Evolutionary conservation across 1,140 invertebrate genomes (phyloP).

Genomic region (Cherax destructor): DNA sequence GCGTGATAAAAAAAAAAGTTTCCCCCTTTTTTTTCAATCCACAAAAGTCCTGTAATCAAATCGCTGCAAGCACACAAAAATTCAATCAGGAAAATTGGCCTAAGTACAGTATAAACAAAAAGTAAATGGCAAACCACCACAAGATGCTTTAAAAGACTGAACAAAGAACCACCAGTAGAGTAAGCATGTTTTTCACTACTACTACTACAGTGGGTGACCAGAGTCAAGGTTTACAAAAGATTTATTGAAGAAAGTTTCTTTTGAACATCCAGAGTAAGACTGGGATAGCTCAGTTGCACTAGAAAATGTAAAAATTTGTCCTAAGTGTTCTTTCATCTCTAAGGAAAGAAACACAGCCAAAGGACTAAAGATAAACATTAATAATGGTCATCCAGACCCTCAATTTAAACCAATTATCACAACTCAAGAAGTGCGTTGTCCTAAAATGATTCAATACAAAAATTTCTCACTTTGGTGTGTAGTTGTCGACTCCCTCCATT

Average conservation of each 20-base stretch:
- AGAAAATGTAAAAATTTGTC: not conserved
- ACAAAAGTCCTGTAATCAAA: not conserved
- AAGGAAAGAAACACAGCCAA: not conserved
- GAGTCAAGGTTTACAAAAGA: not conserved
- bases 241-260: not conserved
- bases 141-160: not conserved
- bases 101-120: not conserved
- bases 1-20: too few species aligned
- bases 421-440: not conserved
- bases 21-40: too few species aligned
- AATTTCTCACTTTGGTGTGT: constrained; percentile 11
- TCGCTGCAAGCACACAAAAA: not conserved
- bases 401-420: not conserved
- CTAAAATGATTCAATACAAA: not conserved
- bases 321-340: not conserved
- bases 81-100: not conserved
- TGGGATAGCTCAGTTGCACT: not conserved
- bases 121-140: not conserved
- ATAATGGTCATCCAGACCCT: not conserved
- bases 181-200: not conserved
- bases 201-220: not conserved
- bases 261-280: not conserved
- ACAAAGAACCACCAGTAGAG: not conserved
- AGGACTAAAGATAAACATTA: not conserved
- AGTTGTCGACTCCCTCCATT: constrained; percentile 12